phyloP scores from a whole-genome alignment of 2,113 vertebrate species.

The Heloderma charlesbogerti region DNA sequence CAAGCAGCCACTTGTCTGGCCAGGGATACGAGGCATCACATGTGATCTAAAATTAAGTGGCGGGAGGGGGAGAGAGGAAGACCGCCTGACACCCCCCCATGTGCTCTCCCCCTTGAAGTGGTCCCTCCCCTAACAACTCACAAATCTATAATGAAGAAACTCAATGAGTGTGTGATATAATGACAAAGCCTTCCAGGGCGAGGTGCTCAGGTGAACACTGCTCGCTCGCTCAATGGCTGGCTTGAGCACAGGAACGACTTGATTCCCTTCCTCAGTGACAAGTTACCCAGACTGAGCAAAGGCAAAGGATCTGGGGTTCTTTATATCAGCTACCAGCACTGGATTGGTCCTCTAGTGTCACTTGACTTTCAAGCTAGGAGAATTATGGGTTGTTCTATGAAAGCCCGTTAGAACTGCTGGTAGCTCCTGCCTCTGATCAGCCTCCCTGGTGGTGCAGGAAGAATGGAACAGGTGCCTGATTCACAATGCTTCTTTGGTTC shows the following conservation, averaged over 20 bases:
- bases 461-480: not conserved
- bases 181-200: not conserved
- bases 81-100: not conserved
- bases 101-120: not conserved
- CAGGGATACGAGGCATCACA: not conserved
- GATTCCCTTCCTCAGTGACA: not conserved
- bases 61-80: not conserved
- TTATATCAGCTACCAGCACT: not conserved
- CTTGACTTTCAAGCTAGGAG: not conserved
- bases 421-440: not conserved
- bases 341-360: not conserved
- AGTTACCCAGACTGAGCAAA: not conserved
- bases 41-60: not conserved
- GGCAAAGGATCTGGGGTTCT: not conserved
- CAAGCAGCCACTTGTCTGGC: not conserved
- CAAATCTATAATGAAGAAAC: not conserved
- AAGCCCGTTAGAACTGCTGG: too few relatives aligned
- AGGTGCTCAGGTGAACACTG: not conserved
- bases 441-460: not conserved
- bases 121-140: not conserved
- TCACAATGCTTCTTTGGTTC: not conserved
- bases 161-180: not conserved
- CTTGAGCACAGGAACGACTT: not conserved
- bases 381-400: not conserved
- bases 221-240: not conserved